phyloP scores from a whole-genome alignment of 1,140 invertebrate genomes.

The Procambarus virginalis region DNA sequence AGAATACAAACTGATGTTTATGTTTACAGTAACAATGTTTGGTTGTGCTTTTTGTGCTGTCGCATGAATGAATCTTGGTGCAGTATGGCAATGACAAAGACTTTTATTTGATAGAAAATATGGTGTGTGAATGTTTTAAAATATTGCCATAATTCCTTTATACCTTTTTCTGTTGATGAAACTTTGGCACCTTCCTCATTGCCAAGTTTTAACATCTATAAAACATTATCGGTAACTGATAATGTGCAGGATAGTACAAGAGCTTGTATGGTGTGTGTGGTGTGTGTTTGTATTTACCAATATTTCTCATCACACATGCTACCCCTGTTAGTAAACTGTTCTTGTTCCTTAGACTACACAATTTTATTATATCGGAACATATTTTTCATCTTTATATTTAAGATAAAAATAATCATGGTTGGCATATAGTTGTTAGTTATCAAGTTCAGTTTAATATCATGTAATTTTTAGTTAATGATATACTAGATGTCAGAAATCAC shows the following conservation, averaged over 20 bases:
- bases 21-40: background rate
- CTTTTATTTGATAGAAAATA: background rate
- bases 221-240: background rate
- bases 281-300: background rate
- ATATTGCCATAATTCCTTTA: background rate
- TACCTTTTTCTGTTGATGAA: background rate
- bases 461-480: background rate
- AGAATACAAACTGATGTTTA: background rate
- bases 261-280: background rate
- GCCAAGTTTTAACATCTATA: background rate
- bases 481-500: background rate
- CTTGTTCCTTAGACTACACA: background rate
- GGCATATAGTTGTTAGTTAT: background rate
- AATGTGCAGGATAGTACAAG: background rate
- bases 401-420: background rate
- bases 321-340: background rate
- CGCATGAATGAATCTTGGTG: background rate
- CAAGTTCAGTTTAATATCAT: background rate
- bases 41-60: constrained; percentile 1
- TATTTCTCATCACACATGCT: background rate
- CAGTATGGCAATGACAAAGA: background rate
- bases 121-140: background rate
- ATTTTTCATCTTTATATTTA: background rate
- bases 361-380: background rate
- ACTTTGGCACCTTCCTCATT: background rate